These are phyloP conservation scores for Drosophila ustulata DNA, from an alignment of 2,888 invertebrate species.

Conservation along the genomic window DNA sequence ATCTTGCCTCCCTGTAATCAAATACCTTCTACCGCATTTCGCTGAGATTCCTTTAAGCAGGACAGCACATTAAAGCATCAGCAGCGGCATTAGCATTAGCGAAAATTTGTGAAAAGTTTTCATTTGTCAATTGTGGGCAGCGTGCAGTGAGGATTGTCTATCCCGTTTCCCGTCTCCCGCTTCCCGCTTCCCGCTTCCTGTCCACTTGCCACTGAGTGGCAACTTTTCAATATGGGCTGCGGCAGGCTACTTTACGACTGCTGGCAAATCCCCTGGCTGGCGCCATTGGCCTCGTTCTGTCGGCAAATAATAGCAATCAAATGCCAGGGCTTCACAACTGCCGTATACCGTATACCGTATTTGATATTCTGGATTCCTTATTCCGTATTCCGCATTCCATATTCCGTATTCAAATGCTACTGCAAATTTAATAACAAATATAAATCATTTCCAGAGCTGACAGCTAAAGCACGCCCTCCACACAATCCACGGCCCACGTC, in stretches of 20 bases:
- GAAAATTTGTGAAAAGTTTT: slow-evolving; percentile 46
- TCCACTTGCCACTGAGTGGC: slow-evolving; percentile 14
- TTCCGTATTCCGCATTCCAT: slow-evolving; percentile 2
- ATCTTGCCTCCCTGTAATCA: slow-evolving; percentile 5
- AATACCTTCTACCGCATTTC: background rate
- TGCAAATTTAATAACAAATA: slow-evolving; percentile 79
- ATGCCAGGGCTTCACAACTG: slow-evolving; percentile 33
- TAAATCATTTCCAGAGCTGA: slow-evolving; percentile 75
- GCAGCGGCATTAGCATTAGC: slow-evolving; percentile 23
- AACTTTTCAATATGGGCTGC: slow-evolving; percentile 49
- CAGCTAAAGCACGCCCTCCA: slow-evolving; percentile 63
- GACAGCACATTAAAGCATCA: slow-evolving; percentile 31
- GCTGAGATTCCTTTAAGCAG: slow-evolving; percentile 6
- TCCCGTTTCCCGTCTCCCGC: slow-evolving; percentile 1
- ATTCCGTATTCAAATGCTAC: slow-evolving; percentile 68
- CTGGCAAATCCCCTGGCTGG: slow-evolving; percentile 42
- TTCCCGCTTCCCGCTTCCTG: slow-evolving; percentile 1
- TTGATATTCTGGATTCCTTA: background rate
- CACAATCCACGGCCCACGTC: slow-evolving; percentile 7
- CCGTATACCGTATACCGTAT: slow-evolving; percentile 25
- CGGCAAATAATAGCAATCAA: slow-evolving; percentile 75
- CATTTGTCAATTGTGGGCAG: slow-evolving; percentile 54
- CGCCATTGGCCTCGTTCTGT: slow-evolving; percentile 68
- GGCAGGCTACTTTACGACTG: slow-evolving; percentile 44
- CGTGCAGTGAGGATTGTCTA: background rate